Conservation (phyloP, 2,888 invertebrate genomes). For the Drosophila neutralis region DNA sequence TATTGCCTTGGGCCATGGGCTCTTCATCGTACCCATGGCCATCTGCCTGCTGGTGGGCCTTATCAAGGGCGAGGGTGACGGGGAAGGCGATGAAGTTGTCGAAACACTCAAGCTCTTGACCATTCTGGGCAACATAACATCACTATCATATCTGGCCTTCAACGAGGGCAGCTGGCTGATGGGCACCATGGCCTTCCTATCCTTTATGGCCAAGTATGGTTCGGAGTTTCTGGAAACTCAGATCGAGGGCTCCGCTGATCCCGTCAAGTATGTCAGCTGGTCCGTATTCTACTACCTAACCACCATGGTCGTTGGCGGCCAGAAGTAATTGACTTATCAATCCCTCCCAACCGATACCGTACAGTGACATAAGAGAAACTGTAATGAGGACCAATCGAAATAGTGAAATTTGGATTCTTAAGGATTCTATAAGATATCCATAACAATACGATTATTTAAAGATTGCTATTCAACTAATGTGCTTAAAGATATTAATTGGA, state of each 20-base stretch:
- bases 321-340: slow-evolving; percentile 25
- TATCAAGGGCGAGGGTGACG: slow-evolving; percentile 38
- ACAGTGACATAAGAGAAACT: background rate
- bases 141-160: slow-evolving; percentile 69
- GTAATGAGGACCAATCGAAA: background rate
- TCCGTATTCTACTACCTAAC: slow-evolving; percentile 56
- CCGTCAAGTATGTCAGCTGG: slow-evolving; percentile 56
- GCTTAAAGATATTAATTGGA: background rate
- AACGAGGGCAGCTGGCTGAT: slow-evolving; percentile 67
- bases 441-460: background rate
- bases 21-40: slow-evolving; percentile 74
- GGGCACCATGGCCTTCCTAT: slow-evolving; percentile 70
- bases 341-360: background rate
- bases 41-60: slow-evolving; percentile 47
- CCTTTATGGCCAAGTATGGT: slow-evolving; percentile 69
- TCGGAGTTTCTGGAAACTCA: slow-evolving; percentile 46
- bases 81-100: slow-evolving; percentile 7
- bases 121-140: slow-evolving; percentile 74
- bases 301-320: slow-evolving; percentile 37
- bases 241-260: slow-evolving; percentile 14
- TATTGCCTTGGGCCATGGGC: slow-evolving; percentile 75
- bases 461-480: background rate
- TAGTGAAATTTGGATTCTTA: background rate
- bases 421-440: background rate
- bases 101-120: slow-evolving; percentile 67